phyloP scores from a whole-genome alignment of 2,888 invertebrate genomes.

The Fissipunctia ypsillon region DNA sequence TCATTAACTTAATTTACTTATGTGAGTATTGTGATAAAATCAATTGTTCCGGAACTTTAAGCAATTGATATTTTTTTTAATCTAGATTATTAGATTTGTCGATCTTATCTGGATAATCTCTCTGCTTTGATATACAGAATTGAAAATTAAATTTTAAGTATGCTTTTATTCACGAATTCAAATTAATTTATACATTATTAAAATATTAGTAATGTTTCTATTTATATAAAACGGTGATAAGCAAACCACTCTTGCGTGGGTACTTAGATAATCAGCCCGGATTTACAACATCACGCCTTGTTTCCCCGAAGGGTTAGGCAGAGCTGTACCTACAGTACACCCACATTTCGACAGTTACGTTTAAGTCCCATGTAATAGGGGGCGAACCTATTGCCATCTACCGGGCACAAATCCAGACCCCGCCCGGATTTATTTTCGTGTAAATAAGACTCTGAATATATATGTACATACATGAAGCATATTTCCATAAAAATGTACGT shows the following conservation, averaged over 20 bases:
- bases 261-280: too few relatives aligned
- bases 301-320: too few relatives aligned
- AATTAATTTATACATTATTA: not conserved
- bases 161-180: not conserved
- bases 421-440: not conserved
- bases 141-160: not conserved
- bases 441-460: not conserved
- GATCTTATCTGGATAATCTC: not conserved
- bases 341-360: too few relatives aligned
- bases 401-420: too few relatives aligned
- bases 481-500: not conserved
- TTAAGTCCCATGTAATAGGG: too few relatives aligned
- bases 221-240: not conserved
- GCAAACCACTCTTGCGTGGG: too few relatives aligned
- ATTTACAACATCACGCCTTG: too few relatives aligned
- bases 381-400: too few relatives aligned
- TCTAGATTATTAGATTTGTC: not conserved
- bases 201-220: not conserved
- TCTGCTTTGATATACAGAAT: not conserved
- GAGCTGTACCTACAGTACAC: too few relatives aligned
- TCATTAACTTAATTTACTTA: slow-evolving; percentile 48
- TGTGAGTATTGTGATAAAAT: slow-evolving; percentile 60
- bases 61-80: not conserved
- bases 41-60: not conserved
- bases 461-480: not conserved